Conservation (phyloP, 2,888 invertebrate species). For the Eupithecia insigniata region DNA sequence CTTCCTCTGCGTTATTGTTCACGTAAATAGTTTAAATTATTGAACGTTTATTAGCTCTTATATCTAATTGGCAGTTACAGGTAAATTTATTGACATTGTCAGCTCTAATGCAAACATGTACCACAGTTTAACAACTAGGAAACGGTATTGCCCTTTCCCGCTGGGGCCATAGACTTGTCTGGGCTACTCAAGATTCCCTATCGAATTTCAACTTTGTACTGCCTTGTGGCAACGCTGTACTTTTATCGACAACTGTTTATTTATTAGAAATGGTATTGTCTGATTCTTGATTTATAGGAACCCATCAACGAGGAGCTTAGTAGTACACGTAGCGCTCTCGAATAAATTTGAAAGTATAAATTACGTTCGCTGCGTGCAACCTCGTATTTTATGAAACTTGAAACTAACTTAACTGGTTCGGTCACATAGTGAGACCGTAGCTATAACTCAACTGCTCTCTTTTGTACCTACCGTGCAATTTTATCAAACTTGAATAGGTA, state of each 20-base stretch:
- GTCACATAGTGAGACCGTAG: constrained; percentile 43
- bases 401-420: constrained; percentile 54
- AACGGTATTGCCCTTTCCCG: constrained; percentile 57
- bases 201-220: constrained; percentile 77
- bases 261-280: constrained; percentile 62
- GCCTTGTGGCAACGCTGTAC: constrained; percentile 61
- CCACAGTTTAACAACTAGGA: constrained; percentile 42
- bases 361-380: constrained; percentile 46
- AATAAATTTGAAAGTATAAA: constrained; percentile 53
- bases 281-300: constrained; percentile 60
- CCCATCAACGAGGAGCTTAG: constrained; percentile 46
- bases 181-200: constrained; percentile 72
- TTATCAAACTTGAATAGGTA: constrained; percentile 66
- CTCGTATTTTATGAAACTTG: constrained; percentile 55
- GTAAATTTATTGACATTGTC: constrained; percentile 44
- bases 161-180: constrained; percentile 63
- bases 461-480: constrained; percentile 62
- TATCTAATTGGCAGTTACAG: constrained; percentile 53
- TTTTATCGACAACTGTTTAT: constrained; percentile 69
- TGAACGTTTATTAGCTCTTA: constrained; percentile 44
- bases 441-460: constrained; percentile 61
- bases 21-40: constrained; percentile 27
- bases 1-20: not conserved
- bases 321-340: constrained; percentile 31
- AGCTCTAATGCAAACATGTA: constrained; percentile 39